phyloP scores from a whole-genome alignment of 2,888 invertebrate species.

The Sepioteuthis lessoniana region DNA sequence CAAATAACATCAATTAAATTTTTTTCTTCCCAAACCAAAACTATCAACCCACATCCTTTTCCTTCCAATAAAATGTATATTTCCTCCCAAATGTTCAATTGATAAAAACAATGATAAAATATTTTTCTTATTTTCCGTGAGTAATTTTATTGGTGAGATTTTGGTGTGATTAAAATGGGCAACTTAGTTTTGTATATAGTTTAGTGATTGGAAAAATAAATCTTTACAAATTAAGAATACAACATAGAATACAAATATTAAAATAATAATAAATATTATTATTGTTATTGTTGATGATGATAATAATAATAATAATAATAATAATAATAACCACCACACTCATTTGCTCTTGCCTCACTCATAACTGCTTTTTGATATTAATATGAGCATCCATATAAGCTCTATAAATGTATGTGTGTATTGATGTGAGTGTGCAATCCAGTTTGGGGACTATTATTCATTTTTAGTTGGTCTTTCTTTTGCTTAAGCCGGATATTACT shows the following conservation, averaged over 20 bases:
- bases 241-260: not conserved
- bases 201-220: not conserved
- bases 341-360: not conserved
- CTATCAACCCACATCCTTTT: not conserved
- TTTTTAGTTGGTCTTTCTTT: no score
- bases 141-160: conserved; percentile 4
- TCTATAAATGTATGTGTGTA: no score
- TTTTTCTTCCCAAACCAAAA: not conserved
- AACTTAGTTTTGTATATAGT: not conserved
- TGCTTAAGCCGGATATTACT: no score
- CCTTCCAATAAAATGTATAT: not conserved
- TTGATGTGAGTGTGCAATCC: no score
- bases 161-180: conserved; percentile 21
- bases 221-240: not conserved
- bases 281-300: no score
- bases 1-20: not conserved
- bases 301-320: not conserved
- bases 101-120: not conserved
- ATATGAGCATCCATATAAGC: no score
- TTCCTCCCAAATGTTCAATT: not conserved
- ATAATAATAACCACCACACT: not conserved
- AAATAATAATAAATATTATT: not conserved
- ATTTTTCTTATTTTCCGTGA: not conserved
- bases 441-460: no score
- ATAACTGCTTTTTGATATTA: no score